phyloP scores from a whole-genome alignment of 2,888 invertebrate genomes.

The Anodontia alba region DNA sequence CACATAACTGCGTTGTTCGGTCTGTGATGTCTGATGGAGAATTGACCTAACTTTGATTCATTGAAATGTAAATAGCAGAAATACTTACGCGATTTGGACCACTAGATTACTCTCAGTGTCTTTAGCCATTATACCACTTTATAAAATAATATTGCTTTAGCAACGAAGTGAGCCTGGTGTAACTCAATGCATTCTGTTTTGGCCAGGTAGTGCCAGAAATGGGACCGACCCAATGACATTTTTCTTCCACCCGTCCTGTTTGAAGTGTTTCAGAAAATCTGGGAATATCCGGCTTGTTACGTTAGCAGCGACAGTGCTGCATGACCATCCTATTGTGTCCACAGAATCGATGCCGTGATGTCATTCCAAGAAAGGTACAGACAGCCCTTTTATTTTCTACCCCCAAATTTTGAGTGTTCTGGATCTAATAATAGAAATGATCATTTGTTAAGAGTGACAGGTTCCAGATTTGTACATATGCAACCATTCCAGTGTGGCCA shows the following conservation, averaged over 20 bases:
- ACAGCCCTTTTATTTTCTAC: no score
- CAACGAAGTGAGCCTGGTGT: neutral
- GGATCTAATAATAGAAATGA: no score
- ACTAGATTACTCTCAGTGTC: neutral
- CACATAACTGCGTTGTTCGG: constrained; percentile 43
- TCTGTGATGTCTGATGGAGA: constrained; percentile 46
- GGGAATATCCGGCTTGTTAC: neutral
- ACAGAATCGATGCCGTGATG: constrained; percentile 6
- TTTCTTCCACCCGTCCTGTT: neutral
- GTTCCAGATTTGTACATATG: no score
- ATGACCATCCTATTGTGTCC: neutral
- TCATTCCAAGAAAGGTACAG: neutral
- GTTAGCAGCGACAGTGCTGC: neutral
- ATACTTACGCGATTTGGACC: neutral
- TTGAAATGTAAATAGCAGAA: constrained; percentile 15
- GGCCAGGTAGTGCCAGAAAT: neutral
- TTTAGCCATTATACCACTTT: neutral
- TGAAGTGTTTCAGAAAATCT: no score
- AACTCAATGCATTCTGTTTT: neutral
- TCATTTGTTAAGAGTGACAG: no score
- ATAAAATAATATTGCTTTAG: neutral
- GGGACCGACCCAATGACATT: constrained; percentile 8
- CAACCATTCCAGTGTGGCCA: no score
- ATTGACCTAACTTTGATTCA: neutral
- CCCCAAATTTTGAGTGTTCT: no score